Evolutionary conservation across 2,113 vertebrate genomes (phyloP).

Genomic region (Colinus virginianus): DNA sequence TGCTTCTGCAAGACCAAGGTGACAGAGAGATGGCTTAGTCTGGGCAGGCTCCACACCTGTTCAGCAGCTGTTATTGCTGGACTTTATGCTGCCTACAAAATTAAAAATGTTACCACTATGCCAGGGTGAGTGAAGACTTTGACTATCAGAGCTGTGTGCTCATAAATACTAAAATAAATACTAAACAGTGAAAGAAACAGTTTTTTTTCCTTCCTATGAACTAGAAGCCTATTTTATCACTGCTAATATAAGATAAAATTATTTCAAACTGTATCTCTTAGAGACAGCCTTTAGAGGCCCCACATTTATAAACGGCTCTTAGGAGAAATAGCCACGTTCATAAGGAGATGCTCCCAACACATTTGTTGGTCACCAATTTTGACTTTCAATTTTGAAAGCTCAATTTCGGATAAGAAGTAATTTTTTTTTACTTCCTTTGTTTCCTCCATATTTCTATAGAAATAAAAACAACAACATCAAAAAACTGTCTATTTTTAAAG

Average conservation of each 20-base stretch:
- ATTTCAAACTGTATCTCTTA: background rate
- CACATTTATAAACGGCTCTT: background rate
- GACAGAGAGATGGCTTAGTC: background rate
- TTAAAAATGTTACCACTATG: background rate
- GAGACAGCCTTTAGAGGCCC: background rate
- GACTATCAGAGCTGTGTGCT: background rate
- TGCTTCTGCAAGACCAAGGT: background rate
- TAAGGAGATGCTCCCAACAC: background rate
- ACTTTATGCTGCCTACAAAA: background rate
- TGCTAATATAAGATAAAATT: background rate
- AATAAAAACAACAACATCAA: background rate
- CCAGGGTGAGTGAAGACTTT: background rate
- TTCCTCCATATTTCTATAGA: background rate
- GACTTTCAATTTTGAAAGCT: background rate
- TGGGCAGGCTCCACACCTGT: background rate
- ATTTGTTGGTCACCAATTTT: background rate
- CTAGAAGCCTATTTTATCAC: background rate
- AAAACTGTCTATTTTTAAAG: background rate
- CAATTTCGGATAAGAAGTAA: background rate
- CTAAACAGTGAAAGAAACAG: background rate
- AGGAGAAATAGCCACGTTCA: background rate
- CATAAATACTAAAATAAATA: slow-evolving; percentile 14
- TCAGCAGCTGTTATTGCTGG: background rate
- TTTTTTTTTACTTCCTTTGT: background rate
- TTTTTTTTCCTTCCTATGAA: rapidly evolving